Evolutionary conservation across 2,797 vertebrate genomes (phyloP).

Genomic region (Sebastes kiyomatsui): DNA sequence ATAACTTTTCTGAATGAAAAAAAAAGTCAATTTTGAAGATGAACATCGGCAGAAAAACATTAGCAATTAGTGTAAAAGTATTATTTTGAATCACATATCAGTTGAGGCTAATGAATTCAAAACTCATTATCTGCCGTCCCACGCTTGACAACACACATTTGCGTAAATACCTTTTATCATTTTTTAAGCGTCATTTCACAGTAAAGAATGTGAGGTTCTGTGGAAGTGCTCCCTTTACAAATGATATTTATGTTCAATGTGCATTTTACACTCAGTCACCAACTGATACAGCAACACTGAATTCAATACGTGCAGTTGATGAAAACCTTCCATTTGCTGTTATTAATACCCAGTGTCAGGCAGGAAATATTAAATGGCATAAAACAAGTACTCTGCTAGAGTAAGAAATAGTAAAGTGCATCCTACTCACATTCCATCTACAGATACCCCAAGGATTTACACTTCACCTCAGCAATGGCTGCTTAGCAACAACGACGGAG

Average conservation of each 20-base stretch:
- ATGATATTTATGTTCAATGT: not conserved
- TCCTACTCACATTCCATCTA: not conserved
- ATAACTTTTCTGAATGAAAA: not conserved
- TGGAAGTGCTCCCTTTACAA: not conserved
- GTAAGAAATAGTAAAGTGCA: not conserved
- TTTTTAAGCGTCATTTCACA: not conserved
- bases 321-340: not conserved
- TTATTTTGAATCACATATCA: not conserved
- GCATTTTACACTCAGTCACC: not conserved
- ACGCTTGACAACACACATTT: not conserved
- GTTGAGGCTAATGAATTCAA: not conserved
- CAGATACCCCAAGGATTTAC: not conserved
- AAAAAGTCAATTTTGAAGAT: not conserved
- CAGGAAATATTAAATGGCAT: not conserved
- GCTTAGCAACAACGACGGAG: constrained; percentile 20
- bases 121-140: not conserved
- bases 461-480: not conserved
- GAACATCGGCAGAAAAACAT: not conserved
- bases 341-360: not conserved
- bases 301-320: not conserved
- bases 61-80: not conserved
- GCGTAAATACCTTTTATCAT: not conserved
- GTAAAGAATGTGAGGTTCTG: not conserved
- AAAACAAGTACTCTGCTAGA: not conserved
- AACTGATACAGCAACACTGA: not conserved